Conservation (phyloP, 2,113 vertebrate genomes). For the Megaceryle torquata region DNA sequence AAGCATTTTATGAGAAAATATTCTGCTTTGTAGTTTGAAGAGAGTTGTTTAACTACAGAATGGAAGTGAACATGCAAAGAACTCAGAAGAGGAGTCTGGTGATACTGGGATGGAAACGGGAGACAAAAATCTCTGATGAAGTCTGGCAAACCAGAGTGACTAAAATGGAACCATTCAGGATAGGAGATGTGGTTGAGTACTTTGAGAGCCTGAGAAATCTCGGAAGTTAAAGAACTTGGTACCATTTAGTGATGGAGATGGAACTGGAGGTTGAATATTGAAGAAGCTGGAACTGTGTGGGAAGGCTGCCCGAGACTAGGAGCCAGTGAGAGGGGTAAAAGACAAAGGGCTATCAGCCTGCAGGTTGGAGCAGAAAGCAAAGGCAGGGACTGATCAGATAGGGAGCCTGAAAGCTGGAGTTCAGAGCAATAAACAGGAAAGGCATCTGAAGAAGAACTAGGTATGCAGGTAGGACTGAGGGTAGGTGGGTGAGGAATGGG, state of each 20-base stretch:
- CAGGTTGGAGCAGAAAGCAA: neutral
- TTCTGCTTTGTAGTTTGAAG: neutral
- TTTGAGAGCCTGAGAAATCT: neutral
- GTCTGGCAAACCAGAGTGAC: neutral
- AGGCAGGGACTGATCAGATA: neutral
- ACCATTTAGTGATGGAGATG: neutral
- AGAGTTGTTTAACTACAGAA: neutral
- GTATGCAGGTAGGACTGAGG: neutral
- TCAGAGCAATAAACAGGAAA: neutral
- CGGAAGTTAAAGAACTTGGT: neutral
- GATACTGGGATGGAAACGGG: neutral
- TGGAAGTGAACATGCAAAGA: neutral
- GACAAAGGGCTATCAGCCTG: neutral
- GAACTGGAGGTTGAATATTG: neutral
- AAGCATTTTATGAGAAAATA: neutral
- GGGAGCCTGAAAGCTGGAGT: neutral
- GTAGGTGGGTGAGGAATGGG: neutral
- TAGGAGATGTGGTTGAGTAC: neutral
- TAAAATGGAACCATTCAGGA: neutral
- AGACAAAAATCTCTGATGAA: neutral
- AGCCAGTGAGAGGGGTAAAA: neutral
- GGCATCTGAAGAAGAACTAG: neutral
- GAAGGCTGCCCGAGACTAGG: neutral
- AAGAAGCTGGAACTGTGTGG: neutral
- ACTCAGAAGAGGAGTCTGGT: neutral